phyloP scores from a whole-genome alignment of 1,140 invertebrate genomes.

The Cryptotermes secundus region DNA sequence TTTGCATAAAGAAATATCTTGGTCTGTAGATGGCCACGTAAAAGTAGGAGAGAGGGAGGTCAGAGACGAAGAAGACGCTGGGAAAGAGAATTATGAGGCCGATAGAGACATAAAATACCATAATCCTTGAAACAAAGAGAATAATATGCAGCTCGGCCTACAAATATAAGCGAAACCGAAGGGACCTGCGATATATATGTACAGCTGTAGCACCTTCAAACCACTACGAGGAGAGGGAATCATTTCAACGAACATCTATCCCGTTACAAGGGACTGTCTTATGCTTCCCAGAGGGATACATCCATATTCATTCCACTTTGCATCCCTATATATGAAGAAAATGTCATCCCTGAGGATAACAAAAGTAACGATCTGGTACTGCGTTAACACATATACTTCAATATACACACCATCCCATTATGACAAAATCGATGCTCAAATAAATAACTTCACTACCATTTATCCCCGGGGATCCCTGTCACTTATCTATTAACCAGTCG shows the following conservation, averaged over 20 bases:
- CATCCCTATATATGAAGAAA: neutral
- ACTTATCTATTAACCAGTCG: conserved; percentile 25
- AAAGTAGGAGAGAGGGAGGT: too few species aligned
- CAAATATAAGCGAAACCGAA: neutral
- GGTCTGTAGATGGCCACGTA: too few species aligned
- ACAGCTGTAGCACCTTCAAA: neutral
- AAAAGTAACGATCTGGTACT: neutral
- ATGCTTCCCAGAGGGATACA: neutral
- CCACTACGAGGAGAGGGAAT: neutral
- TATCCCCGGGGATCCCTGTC: conserved; percentile 13
- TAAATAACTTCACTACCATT: conserved; percentile 3
- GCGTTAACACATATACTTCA: neutral
- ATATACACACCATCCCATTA: neutral
- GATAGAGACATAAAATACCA: too few species aligned
- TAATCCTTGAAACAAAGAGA: too few species aligned
- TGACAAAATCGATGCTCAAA: conserved; percentile 28
- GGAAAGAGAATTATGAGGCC: too few species aligned
- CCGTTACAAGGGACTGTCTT: neutral
- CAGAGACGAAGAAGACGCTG: too few species aligned
- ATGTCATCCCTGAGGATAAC: neutral
- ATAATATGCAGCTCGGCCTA: neutral
- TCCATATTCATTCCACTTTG: conserved; percentile 6
- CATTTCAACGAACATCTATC: neutral
- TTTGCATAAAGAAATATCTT: too few species aligned
- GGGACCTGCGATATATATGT: neutral